Conservation (phyloP, 2,888 invertebrate species). For the Panzeria rudis region DNA sequence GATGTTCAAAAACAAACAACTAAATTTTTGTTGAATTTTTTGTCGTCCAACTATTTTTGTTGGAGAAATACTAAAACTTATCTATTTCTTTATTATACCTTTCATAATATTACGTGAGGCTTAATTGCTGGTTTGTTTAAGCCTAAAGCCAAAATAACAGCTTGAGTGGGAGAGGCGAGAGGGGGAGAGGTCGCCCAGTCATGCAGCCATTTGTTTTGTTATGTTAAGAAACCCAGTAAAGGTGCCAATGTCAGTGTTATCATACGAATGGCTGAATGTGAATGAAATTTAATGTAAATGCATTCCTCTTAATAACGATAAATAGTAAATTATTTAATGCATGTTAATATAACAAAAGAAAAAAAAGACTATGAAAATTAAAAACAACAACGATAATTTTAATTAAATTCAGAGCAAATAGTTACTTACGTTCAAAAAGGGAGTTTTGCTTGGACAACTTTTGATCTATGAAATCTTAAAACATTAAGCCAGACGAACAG, state of each 20-base stretch:
- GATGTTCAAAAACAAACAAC: constrained; percentile 50
- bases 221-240: constrained; percentile 58
- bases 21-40: constrained; percentile 44
- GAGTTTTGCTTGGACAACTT: constrained; percentile 53
- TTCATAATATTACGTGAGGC: constrained; percentile 66
- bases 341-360: constrained; percentile 36
- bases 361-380: neutral
- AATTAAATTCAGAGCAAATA: constrained; percentile 50
- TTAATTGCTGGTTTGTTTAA: constrained; percentile 53
- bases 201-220: constrained; percentile 37
- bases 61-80: constrained; percentile 39
- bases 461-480: constrained; percentile 37
- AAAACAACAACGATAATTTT: constrained; percentile 35
- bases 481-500: neutral
- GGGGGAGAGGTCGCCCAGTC: constrained; percentile 15
- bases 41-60: constrained; percentile 50
- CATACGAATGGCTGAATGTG: constrained; percentile 54
- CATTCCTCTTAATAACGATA: constrained; percentile 38
- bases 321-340: constrained; percentile 54
- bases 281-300: constrained; percentile 54
- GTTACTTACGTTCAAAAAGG: constrained; percentile 16
- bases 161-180: neutral
- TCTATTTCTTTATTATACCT: constrained; percentile 32
- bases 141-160: constrained; percentile 28
- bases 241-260: constrained; percentile 63